Evolutionary conservation across 2,888 invertebrate species (phyloP).

Genomic region (Eupithecia subumbrata): DNA sequence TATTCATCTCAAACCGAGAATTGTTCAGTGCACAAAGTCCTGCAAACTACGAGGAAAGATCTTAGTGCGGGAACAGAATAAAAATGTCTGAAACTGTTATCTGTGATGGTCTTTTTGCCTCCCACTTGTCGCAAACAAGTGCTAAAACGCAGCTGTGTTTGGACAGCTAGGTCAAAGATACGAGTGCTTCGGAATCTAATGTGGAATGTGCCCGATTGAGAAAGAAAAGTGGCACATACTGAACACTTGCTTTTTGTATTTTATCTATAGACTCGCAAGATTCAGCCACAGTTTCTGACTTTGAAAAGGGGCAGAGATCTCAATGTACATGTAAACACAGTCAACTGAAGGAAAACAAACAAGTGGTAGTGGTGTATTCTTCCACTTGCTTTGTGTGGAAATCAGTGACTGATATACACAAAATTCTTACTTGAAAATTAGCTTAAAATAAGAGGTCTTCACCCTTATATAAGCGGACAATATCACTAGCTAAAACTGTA

Average conservation of each 20-base stretch:
- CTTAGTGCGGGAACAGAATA: conserved; percentile 34
- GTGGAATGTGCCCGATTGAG: not conserved
- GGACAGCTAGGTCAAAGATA: conserved; percentile 14
- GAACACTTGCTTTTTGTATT: not conserved
- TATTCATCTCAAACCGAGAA: conserved; percentile 35
- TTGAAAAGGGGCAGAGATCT: not conserved
- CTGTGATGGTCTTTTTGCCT: conserved; percentile 38
- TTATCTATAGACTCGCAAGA: not conserved
- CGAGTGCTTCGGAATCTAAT: not conserved
- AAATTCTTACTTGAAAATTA: not conserved
- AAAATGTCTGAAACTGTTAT: conserved; percentile 34
- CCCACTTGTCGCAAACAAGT: conserved; percentile 46
- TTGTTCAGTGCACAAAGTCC: conserved; percentile 36
- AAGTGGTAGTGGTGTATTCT: not conserved
- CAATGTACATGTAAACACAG: no score
- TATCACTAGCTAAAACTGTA: not conserved
- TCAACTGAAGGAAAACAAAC: no score
- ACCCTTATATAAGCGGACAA: no score
- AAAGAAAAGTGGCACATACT: not conserved
- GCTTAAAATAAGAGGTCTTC: not conserved
- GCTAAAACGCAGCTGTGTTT: conserved; percentile 24
- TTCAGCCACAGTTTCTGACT: not conserved
- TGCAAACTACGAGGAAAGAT: conserved; percentile 26
- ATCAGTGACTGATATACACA: not conserved
- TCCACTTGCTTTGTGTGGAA: not conserved